phyloP scores from a whole-genome alignment of 2,797 vertebrate genomes.

The Yasuhikotakia modesta region DNA sequence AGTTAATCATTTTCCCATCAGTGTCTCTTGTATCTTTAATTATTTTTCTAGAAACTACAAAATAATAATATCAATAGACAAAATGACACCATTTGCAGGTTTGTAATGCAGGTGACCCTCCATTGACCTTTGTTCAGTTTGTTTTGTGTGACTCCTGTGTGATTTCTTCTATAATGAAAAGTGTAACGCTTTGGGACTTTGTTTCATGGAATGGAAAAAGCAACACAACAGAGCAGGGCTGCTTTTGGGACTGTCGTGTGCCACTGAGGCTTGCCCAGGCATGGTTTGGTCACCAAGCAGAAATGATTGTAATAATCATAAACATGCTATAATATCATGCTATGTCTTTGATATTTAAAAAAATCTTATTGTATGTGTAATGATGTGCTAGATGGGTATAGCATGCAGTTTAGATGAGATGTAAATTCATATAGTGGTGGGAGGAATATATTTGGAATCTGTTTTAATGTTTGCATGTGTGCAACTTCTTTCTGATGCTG shows the following conservation, averaged over 20 bases:
- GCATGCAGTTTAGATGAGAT: not conserved
- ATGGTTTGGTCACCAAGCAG: not conserved
- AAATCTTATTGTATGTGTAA: not conserved
- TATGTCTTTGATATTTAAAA: not conserved
- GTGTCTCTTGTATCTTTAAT: not conserved
- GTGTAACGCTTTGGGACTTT: not conserved
- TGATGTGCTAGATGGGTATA: not conserved
- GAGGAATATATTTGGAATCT: too few species aligned
- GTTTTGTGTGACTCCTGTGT: not conserved
- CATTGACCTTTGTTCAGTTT: not conserved
- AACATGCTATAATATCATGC: not conserved
- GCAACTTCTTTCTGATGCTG: too few species aligned
- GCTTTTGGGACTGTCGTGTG: not conserved
- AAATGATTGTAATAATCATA: not conserved
- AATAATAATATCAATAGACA: not conserved
- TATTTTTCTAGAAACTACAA: not conserved
- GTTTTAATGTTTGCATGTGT: too few species aligned
- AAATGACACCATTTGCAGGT: not conserved
- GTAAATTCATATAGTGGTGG: not conserved
- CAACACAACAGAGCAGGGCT: not conserved
- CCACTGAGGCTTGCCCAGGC: not conserved
- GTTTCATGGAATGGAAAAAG: not conserved
- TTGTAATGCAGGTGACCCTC: not conserved
- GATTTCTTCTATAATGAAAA: not conserved
- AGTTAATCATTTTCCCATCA: not conserved